These are phyloP conservation scores for Sebastes miniatus DNA, from an alignment of 2,797 vertebrate genomes.

Conservation along the genomic window DNA sequence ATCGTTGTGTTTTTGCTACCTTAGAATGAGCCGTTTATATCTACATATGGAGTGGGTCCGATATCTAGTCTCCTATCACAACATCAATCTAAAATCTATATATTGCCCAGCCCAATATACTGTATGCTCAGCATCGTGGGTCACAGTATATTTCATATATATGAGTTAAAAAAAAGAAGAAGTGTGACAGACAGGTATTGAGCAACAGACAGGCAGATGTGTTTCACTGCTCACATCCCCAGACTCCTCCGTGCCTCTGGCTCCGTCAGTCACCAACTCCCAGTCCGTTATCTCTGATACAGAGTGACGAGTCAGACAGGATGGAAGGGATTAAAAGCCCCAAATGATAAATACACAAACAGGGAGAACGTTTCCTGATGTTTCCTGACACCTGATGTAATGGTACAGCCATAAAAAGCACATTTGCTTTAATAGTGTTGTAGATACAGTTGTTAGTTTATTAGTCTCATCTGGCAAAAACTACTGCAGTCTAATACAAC, in stretches of 20 bases:
- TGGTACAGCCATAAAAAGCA: neutral
- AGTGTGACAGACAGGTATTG: neutral
- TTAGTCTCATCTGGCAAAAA: neutral
- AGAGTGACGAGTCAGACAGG: neutral
- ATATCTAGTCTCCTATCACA: too few species aligned
- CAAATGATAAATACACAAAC: neutral
- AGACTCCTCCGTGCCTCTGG: slow-evolving; percentile 5
- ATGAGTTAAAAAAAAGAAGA: too few species aligned
- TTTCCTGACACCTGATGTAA: neutral
- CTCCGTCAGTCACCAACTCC: slow-evolving; percentile 11
- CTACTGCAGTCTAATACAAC: too few species aligned
- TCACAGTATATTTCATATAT: too few species aligned
- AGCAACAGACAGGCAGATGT: neutral
- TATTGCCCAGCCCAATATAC: too few species aligned
- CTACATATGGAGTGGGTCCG: too few species aligned
- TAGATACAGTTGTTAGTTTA: neutral
- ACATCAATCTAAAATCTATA: too few species aligned
- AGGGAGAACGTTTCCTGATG: neutral
- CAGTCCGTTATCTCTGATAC: slow-evolving; percentile 12
- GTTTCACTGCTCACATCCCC: neutral
- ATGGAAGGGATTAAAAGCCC: neutral
- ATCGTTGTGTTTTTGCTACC: too few species aligned
- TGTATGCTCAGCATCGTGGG: too few species aligned
- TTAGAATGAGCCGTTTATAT: too few species aligned
- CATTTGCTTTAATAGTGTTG: neutral